Base-by-base conservation (phyloP, 2,888 invertebrate species). In the Drosophila neotestacea region DNA sequence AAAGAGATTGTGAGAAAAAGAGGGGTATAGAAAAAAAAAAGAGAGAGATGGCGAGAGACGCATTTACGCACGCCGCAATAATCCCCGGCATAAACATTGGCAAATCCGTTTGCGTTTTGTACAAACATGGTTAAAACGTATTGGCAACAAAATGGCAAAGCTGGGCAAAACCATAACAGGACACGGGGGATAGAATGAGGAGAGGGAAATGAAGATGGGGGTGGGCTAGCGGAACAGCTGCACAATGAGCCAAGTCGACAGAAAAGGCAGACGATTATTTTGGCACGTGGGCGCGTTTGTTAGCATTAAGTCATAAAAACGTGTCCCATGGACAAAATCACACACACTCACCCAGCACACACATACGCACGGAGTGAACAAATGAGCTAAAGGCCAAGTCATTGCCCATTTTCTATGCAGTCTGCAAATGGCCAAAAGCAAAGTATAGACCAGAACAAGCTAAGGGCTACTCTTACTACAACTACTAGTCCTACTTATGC, bases 301-400 rank as follows among this genome's bases (percentile, higher is more conserved):
- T 81, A 88, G 88, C 90, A 86, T 88, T 89, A 86, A 86, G 89
- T 86, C 86, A 86, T 86, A 86, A 89, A 89, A 86, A 85, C 89
- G 86, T 86, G 89, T 85, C 81, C 79, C 85, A 87, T 70, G 81
- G 69, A 70, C 72, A 64, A 58, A 69, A 39, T 51, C 67, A 63
- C 63, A 28, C 54, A 56, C 16, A 11, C 46, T 48, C 64, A 32
- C 51, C 4, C 22, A n/a, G 6, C 44, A 34, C 60, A 52, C 34
- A 52, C 58, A 39, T 63, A 47, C 46, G 51, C 54, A 56, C 11
- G 13, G 11, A 46, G 46, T 46, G 56, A 16, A 67, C 63, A 74
- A 70, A 71, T 62, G 79, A 74, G 79, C 60, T 70, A 70, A 52
- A 36, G 56, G 56, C 39, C 52, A 61, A 79, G 75, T 74, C 75